A percentile compares a stretch with the other conserved stretches of the same genome.
These are phyloP conservation scores for Perodicticus potto DNA, from an alignment of 2,797 vertebrate genomes.

Conservation along the genomic window DNA sequence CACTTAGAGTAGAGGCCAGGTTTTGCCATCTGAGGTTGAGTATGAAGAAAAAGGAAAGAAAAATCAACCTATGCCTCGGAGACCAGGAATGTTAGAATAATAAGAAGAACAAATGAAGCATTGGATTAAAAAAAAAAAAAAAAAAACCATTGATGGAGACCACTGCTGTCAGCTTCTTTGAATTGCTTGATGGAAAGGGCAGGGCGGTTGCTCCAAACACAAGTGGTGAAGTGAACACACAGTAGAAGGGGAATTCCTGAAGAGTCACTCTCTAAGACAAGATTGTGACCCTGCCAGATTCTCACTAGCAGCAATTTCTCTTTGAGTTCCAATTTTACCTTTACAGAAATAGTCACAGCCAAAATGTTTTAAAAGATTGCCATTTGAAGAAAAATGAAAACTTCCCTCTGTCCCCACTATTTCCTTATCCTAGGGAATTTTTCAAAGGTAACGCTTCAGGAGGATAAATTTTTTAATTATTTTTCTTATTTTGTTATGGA, in stretches of 20 bases:
- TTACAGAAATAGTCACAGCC: conserved; percentile 12
- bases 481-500: neutral
- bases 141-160: neutral
- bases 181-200: neutral
- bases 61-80: neutral
- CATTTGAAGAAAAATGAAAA: conserved; percentile 55
- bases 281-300: neutral
- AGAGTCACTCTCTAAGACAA: conserved; percentile 57
- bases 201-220: neutral
- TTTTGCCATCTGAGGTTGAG: neutral
- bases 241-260: conserved; percentile 24
- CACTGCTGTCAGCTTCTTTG: neutral
- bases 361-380: conserved; percentile 55
- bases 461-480: neutral
- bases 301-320: conserved; percentile 52
- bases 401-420: conserved; percentile 15
- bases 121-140: neutral
- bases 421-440: conserved; percentile 34
- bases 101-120: conserved; percentile 67
- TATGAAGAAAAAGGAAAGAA: conserved; percentile 56
- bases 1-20: neutral
- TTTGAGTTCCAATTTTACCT: conserved; percentile 56
- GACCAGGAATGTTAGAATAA: neutral
- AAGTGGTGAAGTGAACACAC: neutral
- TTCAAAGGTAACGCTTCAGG: conserved; percentile 33